Evolutionary conservation across 2,113 vertebrate species (phyloP).

Genomic region (Synchiropus splendidus): DNA sequence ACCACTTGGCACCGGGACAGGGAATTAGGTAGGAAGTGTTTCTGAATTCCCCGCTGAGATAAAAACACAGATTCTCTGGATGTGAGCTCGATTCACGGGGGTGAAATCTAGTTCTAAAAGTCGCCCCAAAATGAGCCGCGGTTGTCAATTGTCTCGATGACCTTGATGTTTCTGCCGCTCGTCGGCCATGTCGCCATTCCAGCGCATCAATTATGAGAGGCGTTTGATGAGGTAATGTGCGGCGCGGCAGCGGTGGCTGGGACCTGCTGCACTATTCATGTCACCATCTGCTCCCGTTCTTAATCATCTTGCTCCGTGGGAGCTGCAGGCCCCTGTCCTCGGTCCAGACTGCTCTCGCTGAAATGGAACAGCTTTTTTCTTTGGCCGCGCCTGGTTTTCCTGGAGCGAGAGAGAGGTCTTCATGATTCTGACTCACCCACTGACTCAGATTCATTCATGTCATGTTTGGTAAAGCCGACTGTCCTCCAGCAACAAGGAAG

Average conservation of each 20-base stretch:
- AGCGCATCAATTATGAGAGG: conserved; percentile 59
- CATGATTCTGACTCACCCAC: background rate
- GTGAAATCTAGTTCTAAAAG: background rate
- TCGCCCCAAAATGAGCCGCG: background rate
- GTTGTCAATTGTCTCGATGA: conserved; percentile 22
- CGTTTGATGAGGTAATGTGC: conserved; percentile 61
- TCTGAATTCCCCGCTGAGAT: conserved; percentile 20
- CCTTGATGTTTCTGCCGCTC: conserved; percentile 53
- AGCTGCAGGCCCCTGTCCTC: conserved; percentile 27
- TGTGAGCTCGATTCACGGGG: background rate
- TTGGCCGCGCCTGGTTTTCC: no score
- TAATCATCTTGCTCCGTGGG: conserved; percentile 32
- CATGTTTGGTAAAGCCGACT: background rate
- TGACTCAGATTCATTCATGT: no score
- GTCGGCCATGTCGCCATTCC: conserved; percentile 39
- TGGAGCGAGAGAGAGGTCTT: no score
- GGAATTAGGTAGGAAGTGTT: conserved; percentile 21
- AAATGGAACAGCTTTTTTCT: no score
- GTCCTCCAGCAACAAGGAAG: background rate
- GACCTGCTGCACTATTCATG: conserved; percentile 64
- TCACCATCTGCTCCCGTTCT: conserved; percentile 62
- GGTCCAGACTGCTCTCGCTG: conserved; percentile 12
- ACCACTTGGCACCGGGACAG: conserved; percentile 16
- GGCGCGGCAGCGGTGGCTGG: conserved; percentile 28
- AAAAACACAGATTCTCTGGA: conserved; percentile 1